Base-by-base conservation (phyloP, 1,140 invertebrate species). In the Zelostemma sp. region DNA sequence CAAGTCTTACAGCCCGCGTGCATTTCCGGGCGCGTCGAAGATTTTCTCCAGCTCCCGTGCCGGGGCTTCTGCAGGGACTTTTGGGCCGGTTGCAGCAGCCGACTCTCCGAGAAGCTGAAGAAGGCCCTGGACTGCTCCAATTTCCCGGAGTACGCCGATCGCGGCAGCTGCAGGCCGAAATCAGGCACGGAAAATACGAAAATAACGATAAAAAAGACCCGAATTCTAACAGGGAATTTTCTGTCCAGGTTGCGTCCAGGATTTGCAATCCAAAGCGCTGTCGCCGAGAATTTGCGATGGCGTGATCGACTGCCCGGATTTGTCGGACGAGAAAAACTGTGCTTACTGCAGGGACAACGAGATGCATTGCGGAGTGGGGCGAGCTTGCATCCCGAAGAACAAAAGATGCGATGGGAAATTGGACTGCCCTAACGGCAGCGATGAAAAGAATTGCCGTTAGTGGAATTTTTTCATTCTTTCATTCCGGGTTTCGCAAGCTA, bases 391-490 rank as follows among this genome's bases (percentile, higher is more conserved):
- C 64, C 88, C 91, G 0, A 83, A 84, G 3, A 86, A 87, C 31
- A 89, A 92, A 67, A 88, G 92, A 53, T 97, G 95, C 80, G 93
- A 95, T 78, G 94, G 93, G 33, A 89, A 90, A 45, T 83, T 88
- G 0, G 93, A 97, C 80, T 97, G 95, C 76, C 90, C 92, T 0
- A 93, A 95, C 79, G 93, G 92, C 9, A 92, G 91, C 63, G 95
- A 97, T 69, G 95, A 97, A 79, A 89, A 91, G 75, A 91, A 91
- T 72, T 96, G 95, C 75, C 85, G 93, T 95, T 85, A 91, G 92
- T 89, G 64, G 56, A 43, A 4, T 3, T 25, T 25, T 25, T n/a
- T n/a, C n/a, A n/a, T n/a, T n/a, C n/a, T n/a, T n/a, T n/a, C n/a
- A n/a, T n/a, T n/a, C n/a, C n/a, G n/a, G n/a, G n/a, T n/a, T n/a